phyloP scores from a whole-genome alignment of 2,797 vertebrate species.

The Sciaenops ocellatus region DNA sequence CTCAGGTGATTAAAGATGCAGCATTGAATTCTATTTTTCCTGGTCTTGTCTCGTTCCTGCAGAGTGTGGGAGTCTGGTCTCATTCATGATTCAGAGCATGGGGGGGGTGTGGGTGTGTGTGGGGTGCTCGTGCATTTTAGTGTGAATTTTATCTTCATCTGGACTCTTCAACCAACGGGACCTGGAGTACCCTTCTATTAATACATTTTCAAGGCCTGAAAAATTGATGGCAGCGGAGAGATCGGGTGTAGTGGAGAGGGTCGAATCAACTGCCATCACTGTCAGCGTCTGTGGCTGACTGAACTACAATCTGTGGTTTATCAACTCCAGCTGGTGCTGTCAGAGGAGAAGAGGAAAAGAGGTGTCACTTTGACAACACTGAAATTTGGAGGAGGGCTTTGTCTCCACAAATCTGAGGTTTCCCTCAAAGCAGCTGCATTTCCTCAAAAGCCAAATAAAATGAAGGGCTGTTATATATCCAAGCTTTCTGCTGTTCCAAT shows the following conservation, averaged over 20 bases:
- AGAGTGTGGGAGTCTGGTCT: constrained; percentile 77
- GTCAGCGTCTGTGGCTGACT: constrained; percentile 66
- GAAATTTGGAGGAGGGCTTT: constrained; percentile 57
- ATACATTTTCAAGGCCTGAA: constrained; percentile 77
- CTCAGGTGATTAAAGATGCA: constrained; percentile 84
- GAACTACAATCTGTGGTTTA: constrained; percentile 71
- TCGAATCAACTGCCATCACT: constrained; percentile 73
- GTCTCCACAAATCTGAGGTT: constrained; percentile 49
- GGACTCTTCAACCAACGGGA: constrained; percentile 63
- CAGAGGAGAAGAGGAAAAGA: constrained; percentile 58
- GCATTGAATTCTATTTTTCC: constrained; percentile 71
- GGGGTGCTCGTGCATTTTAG: constrained; percentile 68
- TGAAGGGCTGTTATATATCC: constrained; percentile 4
- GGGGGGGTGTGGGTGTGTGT: constrained; percentile 21
- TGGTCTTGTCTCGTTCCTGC: constrained; percentile 68
- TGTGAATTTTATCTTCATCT: constrained; percentile 79
- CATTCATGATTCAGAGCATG: constrained; percentile 85
- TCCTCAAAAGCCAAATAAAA: constrained; percentile 53
- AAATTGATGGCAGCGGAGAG: constrained; percentile 77
- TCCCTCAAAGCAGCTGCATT: constrained; percentile 47
- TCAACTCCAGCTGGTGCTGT: constrained; percentile 74
- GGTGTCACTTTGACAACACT: constrained; percentile 65
- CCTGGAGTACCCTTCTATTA: constrained; percentile 77
- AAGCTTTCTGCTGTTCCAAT: constrained; percentile 7
- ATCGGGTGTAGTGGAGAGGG: constrained; percentile 68